Evolutionary conservation across 2,113 vertebrate genomes (phyloP).

Genomic region (Sinocyclocheilus rhinocerous): DNA sequence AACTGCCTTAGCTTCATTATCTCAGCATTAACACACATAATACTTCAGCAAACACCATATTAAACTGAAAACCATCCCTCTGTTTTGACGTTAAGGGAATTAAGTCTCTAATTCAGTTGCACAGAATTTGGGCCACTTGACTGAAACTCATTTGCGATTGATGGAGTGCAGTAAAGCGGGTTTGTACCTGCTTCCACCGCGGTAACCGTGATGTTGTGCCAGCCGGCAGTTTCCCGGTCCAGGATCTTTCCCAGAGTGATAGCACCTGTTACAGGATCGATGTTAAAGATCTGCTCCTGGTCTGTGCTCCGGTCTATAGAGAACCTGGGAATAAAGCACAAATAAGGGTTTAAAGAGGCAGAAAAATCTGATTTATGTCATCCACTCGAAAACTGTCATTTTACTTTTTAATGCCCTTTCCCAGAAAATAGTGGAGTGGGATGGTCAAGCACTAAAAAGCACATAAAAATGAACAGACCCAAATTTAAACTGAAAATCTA

Average conservation of each 20-base stretch:
- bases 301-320: slow-evolving; percentile 89
- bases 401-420: background rate
- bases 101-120: background rate
- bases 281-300: slow-evolving; percentile 90
- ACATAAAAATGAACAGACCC: too few species aligned
- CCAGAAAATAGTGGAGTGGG: background rate
- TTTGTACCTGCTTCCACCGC: slow-evolving; percentile 91
- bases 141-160: background rate
- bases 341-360: background rate
- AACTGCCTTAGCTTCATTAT: background rate
- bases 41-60: background rate
- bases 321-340: slow-evolving; percentile 75
- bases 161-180: background rate
- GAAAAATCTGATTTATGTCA: background rate
- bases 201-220: slow-evolving; percentile 96
- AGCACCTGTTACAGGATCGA: slow-evolving; percentile 87
- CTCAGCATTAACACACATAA: background rate
- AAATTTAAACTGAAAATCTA: background rate
- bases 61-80: background rate
- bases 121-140: background rate
- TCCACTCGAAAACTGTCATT: background rate
- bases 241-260: slow-evolving; percentile 89
- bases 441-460: background rate
- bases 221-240: slow-evolving; percentile 93
- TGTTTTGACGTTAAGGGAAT: slow-evolving; percentile 1